Conservation (phyloP, 2,888 invertebrate species). For the Phlogophora meticulosa region DNA sequence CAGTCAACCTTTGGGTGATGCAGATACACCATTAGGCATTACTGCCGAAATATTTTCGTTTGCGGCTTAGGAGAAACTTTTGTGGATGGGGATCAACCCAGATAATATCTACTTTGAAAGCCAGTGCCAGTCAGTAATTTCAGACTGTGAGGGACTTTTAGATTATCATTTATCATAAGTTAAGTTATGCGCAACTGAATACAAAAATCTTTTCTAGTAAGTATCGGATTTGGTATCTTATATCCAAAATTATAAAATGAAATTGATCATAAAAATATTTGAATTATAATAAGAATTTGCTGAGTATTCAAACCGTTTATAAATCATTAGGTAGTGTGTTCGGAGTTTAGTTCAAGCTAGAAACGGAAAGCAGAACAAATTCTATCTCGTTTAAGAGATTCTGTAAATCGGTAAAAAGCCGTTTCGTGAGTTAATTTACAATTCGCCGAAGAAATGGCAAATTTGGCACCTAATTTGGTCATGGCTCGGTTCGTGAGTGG, state of each 20-base stretch:
- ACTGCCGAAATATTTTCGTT: no score
- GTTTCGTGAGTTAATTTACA: conserved; percentile 33
- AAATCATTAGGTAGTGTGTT: not conserved
- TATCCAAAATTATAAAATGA: not conserved
- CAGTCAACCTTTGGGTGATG: no score
- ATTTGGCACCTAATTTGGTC: conserved; percentile 53
- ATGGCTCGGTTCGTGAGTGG: conserved; percentile 13
- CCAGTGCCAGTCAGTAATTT: no score
- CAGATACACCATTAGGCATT: no score
- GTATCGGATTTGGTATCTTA: not conserved
- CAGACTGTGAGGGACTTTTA: no score
- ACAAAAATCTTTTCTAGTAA: conserved; percentile 1
- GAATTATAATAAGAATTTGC: not conserved
- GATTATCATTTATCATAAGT: no score
- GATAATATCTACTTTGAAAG: no score
- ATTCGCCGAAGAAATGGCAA: conserved; percentile 28
- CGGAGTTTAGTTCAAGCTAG: conserved; percentile 4
- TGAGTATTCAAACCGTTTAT: not conserved
- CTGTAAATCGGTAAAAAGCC: conserved; percentile 24
- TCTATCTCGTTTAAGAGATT: conserved; percentile 29
- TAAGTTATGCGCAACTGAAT: not conserved
- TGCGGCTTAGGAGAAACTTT: no score
- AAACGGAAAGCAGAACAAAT: conserved; percentile 57
- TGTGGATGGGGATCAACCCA: no score
- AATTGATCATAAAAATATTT: not conserved